These are phyloP conservation scores for Neostethus bicornis DNA, from an alignment of 2,797 vertebrate species.

Conservation along the genomic window DNA sequence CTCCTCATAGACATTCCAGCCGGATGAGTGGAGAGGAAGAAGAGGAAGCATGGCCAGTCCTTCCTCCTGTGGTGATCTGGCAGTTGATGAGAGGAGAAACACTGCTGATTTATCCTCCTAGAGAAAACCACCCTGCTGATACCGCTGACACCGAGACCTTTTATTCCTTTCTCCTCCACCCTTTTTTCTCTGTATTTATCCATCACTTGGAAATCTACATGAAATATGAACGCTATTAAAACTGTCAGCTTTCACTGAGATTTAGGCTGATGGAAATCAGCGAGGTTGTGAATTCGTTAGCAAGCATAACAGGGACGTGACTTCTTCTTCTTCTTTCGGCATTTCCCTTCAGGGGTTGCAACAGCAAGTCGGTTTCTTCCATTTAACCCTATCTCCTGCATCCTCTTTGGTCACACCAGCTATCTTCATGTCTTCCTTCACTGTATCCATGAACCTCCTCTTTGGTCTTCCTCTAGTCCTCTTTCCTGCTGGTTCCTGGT, in stretches of 20 bases:
- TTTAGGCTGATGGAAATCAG: background rate
- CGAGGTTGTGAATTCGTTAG: background rate
- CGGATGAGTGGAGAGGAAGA: constrained; percentile 4
- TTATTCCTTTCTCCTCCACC: background rate
- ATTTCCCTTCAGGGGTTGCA: too few species aligned
- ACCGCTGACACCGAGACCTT: constrained; percentile 33
- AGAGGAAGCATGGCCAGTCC: constrained; percentile 1
- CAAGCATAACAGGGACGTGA: background rate
- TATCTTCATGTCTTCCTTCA: too few species aligned
- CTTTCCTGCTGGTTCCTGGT: too few species aligned
- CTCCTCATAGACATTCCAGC: constrained; percentile 2
- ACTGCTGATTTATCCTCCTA: constrained; percentile 48
- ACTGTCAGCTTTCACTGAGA: background rate
- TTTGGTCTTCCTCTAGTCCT: too few species aligned
- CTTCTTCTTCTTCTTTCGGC: too few species aligned
- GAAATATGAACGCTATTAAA: background rate
- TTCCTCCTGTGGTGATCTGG: constrained; percentile 50
- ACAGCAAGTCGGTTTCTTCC: too few species aligned
- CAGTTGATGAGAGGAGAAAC: constrained; percentile 56
- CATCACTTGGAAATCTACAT: background rate
- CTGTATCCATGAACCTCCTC: too few species aligned
- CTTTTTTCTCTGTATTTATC: background rate
- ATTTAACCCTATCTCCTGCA: too few species aligned
- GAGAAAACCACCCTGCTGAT: constrained; percentile 36
- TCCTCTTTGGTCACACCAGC: too few species aligned